Base-by-base conservation (phyloP, 2,888 invertebrate species). In the Pseudolycoriella hygida region DNA sequence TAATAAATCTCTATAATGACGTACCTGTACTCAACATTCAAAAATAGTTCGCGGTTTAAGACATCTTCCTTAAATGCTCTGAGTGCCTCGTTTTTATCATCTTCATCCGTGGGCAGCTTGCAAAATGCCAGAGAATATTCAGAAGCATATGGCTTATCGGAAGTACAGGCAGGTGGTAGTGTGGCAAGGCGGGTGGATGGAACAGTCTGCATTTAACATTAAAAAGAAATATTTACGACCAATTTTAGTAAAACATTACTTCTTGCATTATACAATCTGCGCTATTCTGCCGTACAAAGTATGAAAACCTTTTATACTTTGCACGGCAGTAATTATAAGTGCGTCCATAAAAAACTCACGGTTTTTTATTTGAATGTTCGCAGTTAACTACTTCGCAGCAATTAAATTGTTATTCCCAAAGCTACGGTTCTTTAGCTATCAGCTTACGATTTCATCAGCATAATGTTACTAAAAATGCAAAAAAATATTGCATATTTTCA, bases 41-140 rank as follows among this genome's bases (percentile, higher is more conserved):
- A 66, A 48, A 84, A 67, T 47, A 93, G 68, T 56, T 81, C 80
- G 58, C 79, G 79, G 59, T 84, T 83, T 51, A 79, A 69, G 17
- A 75, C 69, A 54, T 76, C 76, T 12, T 70, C 60, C 20, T 67
- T 71, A 54, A 87, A 72, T 2, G 73, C 74, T 48, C 75, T 70
- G 30, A 82, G 67, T 0, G 90, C 88, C 53, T 84, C 77, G 25
- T 75, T 72, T 50, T 76, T 73, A 57, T 83, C 85, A 51, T 96
- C 94, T 34, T 85, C 82, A 66, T 97, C 96, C 46, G 74, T 68
- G 6, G 94, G 92, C 59, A 92, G 74, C 55, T 74, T 70, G 25
- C 89, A 77, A 58, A 88, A 82, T 25, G 92, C 90, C 48, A 98
- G 69, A 2, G 70, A 68, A 60, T 87, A 93, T 60, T 94, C 92